Evolutionary conservation across 1,140 invertebrate genomes (phyloP).

Genomic region (Drosophila littoralis): DNA sequence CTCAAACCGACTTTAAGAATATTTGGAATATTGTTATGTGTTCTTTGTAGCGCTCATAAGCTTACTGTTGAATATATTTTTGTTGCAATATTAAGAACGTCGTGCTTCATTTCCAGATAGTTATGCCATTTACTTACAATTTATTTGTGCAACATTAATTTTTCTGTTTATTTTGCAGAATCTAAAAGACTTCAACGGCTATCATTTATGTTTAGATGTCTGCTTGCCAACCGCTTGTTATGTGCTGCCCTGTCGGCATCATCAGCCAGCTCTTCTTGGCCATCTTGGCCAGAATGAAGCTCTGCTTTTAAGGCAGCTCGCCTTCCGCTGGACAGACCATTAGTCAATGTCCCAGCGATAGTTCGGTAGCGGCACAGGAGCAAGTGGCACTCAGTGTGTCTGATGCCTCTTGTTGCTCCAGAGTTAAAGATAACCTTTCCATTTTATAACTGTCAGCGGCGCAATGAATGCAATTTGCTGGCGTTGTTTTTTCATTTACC

Average conservation of each 20-base stretch:
- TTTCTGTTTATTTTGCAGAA: neutral
- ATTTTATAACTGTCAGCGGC: constrained; percentile 72
- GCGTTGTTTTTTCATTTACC: constrained; percentile 9
- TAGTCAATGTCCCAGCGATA: constrained; percentile 64
- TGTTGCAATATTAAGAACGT: too few relatives aligned
- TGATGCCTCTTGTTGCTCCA: constrained; percentile 17
- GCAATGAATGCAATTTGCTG: constrained; percentile 51
- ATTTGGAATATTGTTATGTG: too few relatives aligned
- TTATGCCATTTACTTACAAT: neutral
- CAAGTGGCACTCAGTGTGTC: constrained; percentile 37
- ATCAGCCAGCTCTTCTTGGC: constrained; percentile 29
- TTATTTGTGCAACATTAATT: neutral
- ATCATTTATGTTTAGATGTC: constrained; percentile 63
- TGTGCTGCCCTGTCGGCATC: constrained; percentile 56
- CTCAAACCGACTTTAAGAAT: too few relatives aligned
- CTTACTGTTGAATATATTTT: too few relatives aligned
- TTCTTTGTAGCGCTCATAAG: neutral
- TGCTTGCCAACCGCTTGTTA: constrained; percentile 58
- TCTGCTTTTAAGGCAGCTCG: constrained; percentile 1
- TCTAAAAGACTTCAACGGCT: constrained; percentile 9
- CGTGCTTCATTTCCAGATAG: neutral
- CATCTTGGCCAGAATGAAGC: constrained; percentile 15
- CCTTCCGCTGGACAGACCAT: constrained; percentile 40
- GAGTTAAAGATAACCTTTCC: constrained; percentile 66
- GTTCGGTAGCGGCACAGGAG: constrained; percentile 28